These are phyloP conservation scores for Schizothorax lantsangensis DNA, from an alignment of 2,797 vertebrate genomes.

Conservation along the genomic window DNA sequence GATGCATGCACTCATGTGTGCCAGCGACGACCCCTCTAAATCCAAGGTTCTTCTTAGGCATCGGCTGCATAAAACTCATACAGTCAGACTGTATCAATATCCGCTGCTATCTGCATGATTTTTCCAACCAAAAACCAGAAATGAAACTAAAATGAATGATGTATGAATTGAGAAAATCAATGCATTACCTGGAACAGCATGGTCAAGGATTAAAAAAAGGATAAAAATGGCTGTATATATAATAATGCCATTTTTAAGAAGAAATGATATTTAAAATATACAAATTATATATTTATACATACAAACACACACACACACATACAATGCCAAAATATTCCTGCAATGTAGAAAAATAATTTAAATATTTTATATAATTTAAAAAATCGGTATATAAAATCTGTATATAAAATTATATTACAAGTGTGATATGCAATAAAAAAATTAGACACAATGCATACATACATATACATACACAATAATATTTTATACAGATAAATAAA, in stretches of 20 bases:
- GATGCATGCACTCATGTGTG: slow-evolving; percentile 85
- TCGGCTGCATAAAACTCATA: slow-evolving; percentile 75
- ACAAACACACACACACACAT: neutral
- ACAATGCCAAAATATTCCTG: neutral
- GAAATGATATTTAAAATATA: neutral
- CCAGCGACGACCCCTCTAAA: slow-evolving; percentile 81
- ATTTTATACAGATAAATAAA: neutral
- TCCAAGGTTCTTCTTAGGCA: slow-evolving; percentile 76
- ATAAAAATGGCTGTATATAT: slow-evolving; percentile 12
- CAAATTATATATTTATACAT: neutral
- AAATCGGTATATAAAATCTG: neutral
- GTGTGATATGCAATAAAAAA: neutral
- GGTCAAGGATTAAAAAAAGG: slow-evolving; percentile 6
- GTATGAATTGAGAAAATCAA: slow-evolving; percentile 53
- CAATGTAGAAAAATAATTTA: no score
- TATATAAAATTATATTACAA: neutral
- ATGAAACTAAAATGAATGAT: slow-evolving; percentile 57
- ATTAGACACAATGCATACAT: neutral
- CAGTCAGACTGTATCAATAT: slow-evolving; percentile 64
- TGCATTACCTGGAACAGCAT: slow-evolving; percentile 25
- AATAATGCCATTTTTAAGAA: neutral
- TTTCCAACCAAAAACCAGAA: slow-evolving; percentile 56
- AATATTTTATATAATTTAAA: neutral
- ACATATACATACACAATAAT: neutral
- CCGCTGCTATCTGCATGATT: slow-evolving; percentile 53